These are phyloP conservation scores for Eutrigla gurnardus DNA, from an alignment of 2,797 vertebrate genomes.

Conservation along the genomic window DNA sequence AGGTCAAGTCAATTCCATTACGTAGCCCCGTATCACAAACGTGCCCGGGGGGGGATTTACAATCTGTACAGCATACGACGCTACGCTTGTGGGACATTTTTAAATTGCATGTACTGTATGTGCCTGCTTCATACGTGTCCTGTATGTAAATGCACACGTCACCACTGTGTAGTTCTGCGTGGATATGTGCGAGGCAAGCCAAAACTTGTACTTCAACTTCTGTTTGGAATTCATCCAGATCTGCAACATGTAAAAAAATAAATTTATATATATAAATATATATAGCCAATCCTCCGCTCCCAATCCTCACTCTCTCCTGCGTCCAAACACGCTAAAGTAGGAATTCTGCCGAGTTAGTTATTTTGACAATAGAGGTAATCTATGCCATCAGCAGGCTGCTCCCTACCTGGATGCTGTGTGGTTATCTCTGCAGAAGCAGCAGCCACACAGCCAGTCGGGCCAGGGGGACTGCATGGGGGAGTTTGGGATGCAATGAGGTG, in stretches of 20 bases:
- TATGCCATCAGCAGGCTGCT: slow-evolving; percentile 84
- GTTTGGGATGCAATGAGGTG: slow-evolving; percentile 68
- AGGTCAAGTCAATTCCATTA: background rate
- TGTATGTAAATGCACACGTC: slow-evolving; percentile 23
- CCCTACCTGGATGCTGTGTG: slow-evolving; percentile 80
- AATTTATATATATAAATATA: slow-evolving; percentile 15
- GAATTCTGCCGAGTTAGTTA: slow-evolving; percentile 86
- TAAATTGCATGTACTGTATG: background rate
- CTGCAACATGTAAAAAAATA: slow-evolving; percentile 71
- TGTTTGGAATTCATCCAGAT: slow-evolving; percentile 75
- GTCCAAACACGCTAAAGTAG: slow-evolving; percentile 84
- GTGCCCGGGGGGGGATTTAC: background rate
- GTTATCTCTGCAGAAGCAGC: slow-evolving; percentile 86
- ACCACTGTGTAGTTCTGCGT: slow-evolving; percentile 18
- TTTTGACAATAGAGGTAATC: slow-evolving; percentile 87
- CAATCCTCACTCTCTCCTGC: slow-evolving; percentile 74
- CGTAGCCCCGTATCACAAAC: background rate
- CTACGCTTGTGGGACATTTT: background rate
- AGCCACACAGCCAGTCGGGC: slow-evolving; percentile 69
- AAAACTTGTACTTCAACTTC: slow-evolving; percentile 68
- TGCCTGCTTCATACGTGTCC: background rate
- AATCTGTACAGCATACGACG: background rate
- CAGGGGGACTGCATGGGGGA: slow-evolving; percentile 57
- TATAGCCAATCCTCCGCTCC: slow-evolving; percentile 67
- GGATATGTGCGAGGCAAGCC: slow-evolving; percentile 55